phyloP scores from a whole-genome alignment of 2,797 vertebrate genomes.

The Microchirus variegatus region DNA sequence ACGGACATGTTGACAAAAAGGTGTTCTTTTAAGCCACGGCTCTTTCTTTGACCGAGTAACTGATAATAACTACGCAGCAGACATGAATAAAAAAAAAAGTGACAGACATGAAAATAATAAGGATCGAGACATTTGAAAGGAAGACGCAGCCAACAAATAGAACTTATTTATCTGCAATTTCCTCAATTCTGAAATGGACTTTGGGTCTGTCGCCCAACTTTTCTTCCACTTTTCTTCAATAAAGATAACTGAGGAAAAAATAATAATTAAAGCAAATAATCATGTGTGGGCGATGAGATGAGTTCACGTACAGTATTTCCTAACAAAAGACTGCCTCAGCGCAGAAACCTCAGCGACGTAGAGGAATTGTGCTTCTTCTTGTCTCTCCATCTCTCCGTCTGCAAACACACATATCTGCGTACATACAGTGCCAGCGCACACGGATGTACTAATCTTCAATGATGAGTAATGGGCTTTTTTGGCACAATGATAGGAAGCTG shows the following conservation, averaged over 20 bases:
- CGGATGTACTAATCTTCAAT: slow-evolving; percentile 26
- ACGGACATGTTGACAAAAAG: slow-evolving; percentile 40
- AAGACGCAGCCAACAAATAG: neutral
- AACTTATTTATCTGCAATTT: neutral
- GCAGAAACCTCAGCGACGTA: slow-evolving; percentile 10
- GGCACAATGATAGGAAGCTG: slow-evolving; percentile 46
- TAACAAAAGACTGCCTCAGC: slow-evolving; percentile 26
- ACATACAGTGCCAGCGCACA: neutral
- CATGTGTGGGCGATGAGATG: slow-evolving; percentile 13
- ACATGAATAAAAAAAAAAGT: neutral
- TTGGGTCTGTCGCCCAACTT: neutral
- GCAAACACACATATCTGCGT: neutral
- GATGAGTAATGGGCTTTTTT: slow-evolving; percentile 60
- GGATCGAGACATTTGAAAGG: neutral
- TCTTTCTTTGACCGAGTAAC: slow-evolving; percentile 27
- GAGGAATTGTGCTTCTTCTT: slow-evolving; percentile 5
- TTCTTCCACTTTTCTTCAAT: slow-evolving; percentile 1
- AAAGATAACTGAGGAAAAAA: slow-evolving; percentile 1
- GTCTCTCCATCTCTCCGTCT: slow-evolving; percentile 5
- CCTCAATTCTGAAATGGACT: neutral
- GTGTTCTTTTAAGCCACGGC: slow-evolving; percentile 13
- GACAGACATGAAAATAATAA: slow-evolving; percentile 3
- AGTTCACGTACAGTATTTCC: slow-evolving; percentile 15
- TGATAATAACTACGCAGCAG: slow-evolving; percentile 12
- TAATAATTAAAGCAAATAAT: slow-evolving; percentile 13